A percentile compares a stretch with the other conserved stretches of the same genome.
Evolutionary conservation across 37 sponge, comb jelly and placozoan species (phyloP).

Genomic region (Bolinopsis microptera): DNA sequence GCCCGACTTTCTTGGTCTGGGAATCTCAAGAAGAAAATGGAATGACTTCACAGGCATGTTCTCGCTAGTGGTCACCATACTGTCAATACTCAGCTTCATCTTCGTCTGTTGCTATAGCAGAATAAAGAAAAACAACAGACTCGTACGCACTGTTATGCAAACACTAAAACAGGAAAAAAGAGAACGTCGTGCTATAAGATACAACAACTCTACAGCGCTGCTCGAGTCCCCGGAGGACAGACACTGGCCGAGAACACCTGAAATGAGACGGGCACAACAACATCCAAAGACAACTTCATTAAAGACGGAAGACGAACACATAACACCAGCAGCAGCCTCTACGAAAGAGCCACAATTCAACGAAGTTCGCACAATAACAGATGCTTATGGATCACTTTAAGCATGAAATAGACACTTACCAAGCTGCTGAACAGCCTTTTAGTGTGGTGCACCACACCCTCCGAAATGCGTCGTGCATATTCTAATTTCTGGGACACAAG

Average conservation of each 20-base stretch:
- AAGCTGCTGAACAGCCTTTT: too few species aligned
- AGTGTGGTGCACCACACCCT: too few species aligned
- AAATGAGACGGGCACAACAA: too few species aligned
- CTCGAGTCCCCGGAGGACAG: too few species aligned
- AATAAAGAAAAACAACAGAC: background rate
- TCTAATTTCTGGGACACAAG: too few species aligned
- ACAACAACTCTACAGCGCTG: too few species aligned
- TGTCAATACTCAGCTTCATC: background rate
- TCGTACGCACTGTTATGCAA: background rate
- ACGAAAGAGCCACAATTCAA: too few species aligned
- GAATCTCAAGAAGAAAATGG: background rate
- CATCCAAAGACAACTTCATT: too few species aligned
- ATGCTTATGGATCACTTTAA: background rate
- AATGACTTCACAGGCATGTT: background rate
- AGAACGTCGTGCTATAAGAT: background rate
- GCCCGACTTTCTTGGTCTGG: background rate
- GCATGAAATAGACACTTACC: background rate
- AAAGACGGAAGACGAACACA: too few species aligned
- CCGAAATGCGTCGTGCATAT: too few species aligned
- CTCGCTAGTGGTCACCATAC: background rate
- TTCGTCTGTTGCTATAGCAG: background rate
- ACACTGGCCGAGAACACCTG: too few species aligned
- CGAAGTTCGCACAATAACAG: background rate
- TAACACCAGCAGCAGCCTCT: background rate
- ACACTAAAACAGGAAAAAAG: background rate